Percentiles rank a stretch among this genome's conserved stretches.
phyloP scores from a whole-genome alignment of 1,140 invertebrate genomes.

The Drosophila ironensis region DNA sequence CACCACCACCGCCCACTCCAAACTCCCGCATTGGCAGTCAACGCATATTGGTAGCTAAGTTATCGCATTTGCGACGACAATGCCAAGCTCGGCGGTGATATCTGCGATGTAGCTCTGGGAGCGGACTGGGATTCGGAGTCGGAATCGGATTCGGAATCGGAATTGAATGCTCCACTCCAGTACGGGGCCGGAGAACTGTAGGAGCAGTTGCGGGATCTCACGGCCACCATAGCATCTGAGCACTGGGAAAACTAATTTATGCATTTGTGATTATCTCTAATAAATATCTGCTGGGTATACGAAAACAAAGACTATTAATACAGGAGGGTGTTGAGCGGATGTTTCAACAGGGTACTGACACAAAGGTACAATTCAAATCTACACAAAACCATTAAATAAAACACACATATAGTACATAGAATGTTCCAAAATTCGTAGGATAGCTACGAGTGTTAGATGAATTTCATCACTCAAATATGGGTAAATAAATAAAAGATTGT shows the following conservation, averaged over 20 bases:
- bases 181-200: slow-evolving; percentile 2
- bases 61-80: slow-evolving; percentile 80
- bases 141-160: slow-evolving; percentile 36
- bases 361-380: no score
- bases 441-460: no score
- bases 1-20: not conserved
- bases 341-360: no score
- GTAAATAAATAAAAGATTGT: no score
- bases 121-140: slow-evolving; percentile 13
- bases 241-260: not conserved
- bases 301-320: no score
- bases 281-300: no score
- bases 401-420: no score
- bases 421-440: no score
- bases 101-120: slow-evolving; percentile 35
- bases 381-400: no score
- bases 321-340: no score
- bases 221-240: slow-evolving; percentile 9
- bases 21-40: slow-evolving; percentile 60
- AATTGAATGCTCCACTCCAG: slow-evolving; percentile 40
- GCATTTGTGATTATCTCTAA: no score
- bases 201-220: not conserved
- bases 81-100: slow-evolving; percentile 46
- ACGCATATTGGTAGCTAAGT: slow-evolving; percentile 80
- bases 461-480: no score